Percentiles rank a stretch among this genome's conserved stretches.
Evolutionary conservation across 2,113 vertebrate genomes (phyloP).

Genomic region (Furnarius figulus): DNA sequence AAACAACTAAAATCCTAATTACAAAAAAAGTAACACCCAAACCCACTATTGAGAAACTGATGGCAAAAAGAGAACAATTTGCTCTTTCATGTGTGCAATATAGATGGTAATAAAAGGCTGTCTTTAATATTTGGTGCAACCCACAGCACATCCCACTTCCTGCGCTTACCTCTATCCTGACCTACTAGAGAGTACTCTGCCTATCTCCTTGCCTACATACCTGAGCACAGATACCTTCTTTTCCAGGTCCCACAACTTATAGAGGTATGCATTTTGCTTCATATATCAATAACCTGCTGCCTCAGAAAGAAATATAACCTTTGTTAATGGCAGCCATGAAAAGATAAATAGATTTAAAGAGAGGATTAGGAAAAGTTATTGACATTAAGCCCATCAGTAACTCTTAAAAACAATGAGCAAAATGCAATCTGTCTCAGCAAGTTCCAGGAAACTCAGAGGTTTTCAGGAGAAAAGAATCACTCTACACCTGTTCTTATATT

Average conservation of each 20-base stretch:
- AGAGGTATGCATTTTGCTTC: not conserved
- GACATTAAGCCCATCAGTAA: not conserved
- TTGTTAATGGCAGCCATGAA: not conserved
- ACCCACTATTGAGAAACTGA: not conserved
- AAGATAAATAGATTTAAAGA: not conserved
- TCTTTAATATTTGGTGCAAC: not conserved
- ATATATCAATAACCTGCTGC: not conserved
- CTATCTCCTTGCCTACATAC: not conserved
- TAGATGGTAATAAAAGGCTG: not conserved
- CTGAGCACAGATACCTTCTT: not conserved
- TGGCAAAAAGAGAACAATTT: not conserved
- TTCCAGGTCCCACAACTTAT: not conserved
- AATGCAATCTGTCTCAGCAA: not conserved
- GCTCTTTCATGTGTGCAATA: not conserved
- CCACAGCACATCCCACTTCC: not conserved
- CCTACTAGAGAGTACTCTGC: not conserved
- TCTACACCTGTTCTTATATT: slow-evolving; percentile 10
- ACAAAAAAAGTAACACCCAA: not conserved
- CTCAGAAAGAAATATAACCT: not conserved
- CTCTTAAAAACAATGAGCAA: not conserved
- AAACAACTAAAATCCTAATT: not conserved
- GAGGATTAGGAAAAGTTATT: not conserved
- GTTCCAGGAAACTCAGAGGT: not conserved
- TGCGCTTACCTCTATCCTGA: not conserved
- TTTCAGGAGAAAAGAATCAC: not conserved